Base-by-base conservation (phyloP, 2,113 vertebrate genomes). In the Cettia cetti region DNA sequence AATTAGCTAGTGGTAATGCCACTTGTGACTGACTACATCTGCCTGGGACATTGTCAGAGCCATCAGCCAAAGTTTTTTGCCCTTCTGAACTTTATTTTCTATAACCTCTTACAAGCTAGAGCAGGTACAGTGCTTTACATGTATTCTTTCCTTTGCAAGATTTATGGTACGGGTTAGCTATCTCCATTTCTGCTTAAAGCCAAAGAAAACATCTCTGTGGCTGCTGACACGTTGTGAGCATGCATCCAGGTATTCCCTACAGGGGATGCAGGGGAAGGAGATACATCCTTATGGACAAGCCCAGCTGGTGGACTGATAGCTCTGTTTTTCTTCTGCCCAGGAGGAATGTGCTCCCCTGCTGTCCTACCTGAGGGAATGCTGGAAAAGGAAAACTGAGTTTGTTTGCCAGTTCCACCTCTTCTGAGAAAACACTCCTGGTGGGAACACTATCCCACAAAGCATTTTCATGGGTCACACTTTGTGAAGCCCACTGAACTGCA, bases 121-220 rank as follows among this genome's bases (percentile, higher is more conserved):
- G 33, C 31, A 64, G 12, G 22, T 52, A 9, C 42, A 54, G 31
- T 60, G 24, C 19, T 64, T 68, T 33, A 50, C 8, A 17, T 5
- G 12, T 39, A 47, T 68, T 33, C 7, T 50, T 86, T 47, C 30
- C 24, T 80, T 65, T 52, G 37, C 9, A 76, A 80, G 24, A 37
- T 77, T 56, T 61, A 15, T 49, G 4, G 17, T 23, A 37, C 0
- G 0, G 11, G 9, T 16, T 82, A 39, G 15, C 1, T 31, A 27
- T 10, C 35, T 86, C 27, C 7, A 56, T 56, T 71, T 90, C 75
- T 82, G 24, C 82, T 42, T 64, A 56, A 78, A 79, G 33, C 23
- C 40, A 4, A 5, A 52, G 22, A 60, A 66, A 61, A 59, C 53
- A 76, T 7, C 49, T 47, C 76, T 70, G 22, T 78, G 70, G 23